Evolutionary conservation across 2,113 vertebrate species (phyloP), one percentile per base, ranked within the genome.

Genomic region (Ciconia maguari): DNA sequence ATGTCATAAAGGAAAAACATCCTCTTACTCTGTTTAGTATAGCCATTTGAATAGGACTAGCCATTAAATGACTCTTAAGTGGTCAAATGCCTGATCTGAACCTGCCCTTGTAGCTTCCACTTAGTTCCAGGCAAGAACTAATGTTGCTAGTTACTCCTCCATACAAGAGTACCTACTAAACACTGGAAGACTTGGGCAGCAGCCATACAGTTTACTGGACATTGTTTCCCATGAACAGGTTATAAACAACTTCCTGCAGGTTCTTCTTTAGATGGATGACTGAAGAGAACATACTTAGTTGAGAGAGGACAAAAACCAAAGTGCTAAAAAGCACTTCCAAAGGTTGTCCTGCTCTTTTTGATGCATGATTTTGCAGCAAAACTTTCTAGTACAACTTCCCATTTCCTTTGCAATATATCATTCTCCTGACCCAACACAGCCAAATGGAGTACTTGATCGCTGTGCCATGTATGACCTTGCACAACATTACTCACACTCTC

Each of bases 361-460:
- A 52, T 30, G 32, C 22, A 4, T 2, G 32, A 13, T 25, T 87
- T 91, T 61, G 65, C 70, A 90, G 42, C 32, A 94, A 14, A 57
- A 62, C 25, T 69, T 88, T 21, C 71, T 10, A n/a, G 22, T 10
- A 6, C 10, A 38, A 21, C 21, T 87, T 79, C 65, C 52, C 15
- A 15, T 66, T 89, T 87, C 12, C 13, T 83, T 12, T 77, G 74
- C 80, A 77, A 82, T 27, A 22, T 17, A 30, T 58, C 22, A 25
- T 13, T 32, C 62, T 85, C 41, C 70, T 68, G 54, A 42, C 26
- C n/a, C 83, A 49, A 25, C 27, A 32, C 6, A 87, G 49, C 13
- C 57, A 79, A 44, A 9, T 3, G 22, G 32, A 88, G 29, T 2
- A 46, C 22, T 18, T 2, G 0, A 38, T 41, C 1, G 0, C 65